Base-by-base conservation (phyloP, 2,888 invertebrate species). In the Cheilosia vulpina region DNA sequence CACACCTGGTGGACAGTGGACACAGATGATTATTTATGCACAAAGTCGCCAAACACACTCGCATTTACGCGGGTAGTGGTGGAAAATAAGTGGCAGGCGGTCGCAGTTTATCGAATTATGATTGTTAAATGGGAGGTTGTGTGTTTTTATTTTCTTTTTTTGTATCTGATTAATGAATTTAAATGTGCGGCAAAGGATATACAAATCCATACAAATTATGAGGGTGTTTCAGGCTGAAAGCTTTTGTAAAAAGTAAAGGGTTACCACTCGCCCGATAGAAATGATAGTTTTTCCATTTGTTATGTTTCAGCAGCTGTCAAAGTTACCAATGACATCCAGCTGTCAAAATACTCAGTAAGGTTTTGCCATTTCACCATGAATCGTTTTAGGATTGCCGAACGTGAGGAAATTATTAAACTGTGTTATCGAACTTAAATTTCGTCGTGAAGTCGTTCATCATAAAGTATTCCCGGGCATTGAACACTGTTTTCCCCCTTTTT, bases 1-100 rank as follows among this genome's bases (percentile, higher is more conserved):
- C 68, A 57, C 79, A 84, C 79, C 75, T 31, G 31, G 31, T 31
- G 31, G 9, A 31, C 31, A 31, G 27, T 79, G 69, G 60, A 65
- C 65, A 55, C 60, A 65, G 58, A 71, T 71, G 62, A 84, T 80
- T 84, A 84, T 85, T 80, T 53, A 80, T 81, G 66, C 63, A 65
- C 69, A 76, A 80, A 62, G 50, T 62, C 57, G 31, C 50, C 50
- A 52, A 53, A 24, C 4, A 38, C 45, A 47, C 17, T 4, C 27
- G 13, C 13, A 57, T 15, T 45, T n/a, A 6, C 24, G 34, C 57
- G 34, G 4, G 24, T 11, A 24, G 53, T 34, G 65, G 1, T 31
- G 38, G 38, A 41, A 13, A 24, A 13, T 41, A 19, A 52, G 9
- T 34, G 50, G 19, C 45, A 9, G 34, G 7, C 31, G 4, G n/a